These are phyloP conservation scores for Pogoniulus pusillus DNA, from an alignment of 2,797 vertebrate genomes.

Conservation along the genomic window DNA sequence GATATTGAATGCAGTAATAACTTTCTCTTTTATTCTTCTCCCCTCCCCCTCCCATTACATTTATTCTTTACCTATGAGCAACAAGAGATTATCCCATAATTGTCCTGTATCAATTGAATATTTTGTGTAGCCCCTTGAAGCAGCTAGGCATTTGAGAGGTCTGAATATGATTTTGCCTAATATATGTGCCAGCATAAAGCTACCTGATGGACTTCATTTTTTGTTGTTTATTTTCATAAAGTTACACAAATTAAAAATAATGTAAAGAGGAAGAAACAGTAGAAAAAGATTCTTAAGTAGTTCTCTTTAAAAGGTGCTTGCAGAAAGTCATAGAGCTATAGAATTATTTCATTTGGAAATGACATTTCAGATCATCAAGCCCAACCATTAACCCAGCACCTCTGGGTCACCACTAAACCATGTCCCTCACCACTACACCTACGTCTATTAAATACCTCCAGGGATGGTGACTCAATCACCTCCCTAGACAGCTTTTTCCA, in stretches of 20 bases:
- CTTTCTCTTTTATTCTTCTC: not conserved
- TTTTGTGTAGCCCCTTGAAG: not conserved
- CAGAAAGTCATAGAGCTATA: not conserved
- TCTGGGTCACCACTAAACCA: not conserved
- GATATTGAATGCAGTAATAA: conserved; percentile 2
- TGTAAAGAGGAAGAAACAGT: not conserved
- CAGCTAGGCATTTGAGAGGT: not conserved
- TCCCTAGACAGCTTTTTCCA: not conserved
- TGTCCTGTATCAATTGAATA: not conserved
- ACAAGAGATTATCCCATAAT: not conserved
- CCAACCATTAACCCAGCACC: not conserved
- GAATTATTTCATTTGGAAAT: not conserved
- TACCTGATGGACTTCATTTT: not conserved
- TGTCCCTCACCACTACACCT: not conserved
- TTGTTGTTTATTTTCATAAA: not conserved
- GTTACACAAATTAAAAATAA: not conserved
- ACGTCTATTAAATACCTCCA: not conserved
- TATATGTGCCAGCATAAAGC: not conserved
- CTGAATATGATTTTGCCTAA: not conserved
- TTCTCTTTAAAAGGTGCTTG: not conserved
- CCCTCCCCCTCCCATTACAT: not conserved
- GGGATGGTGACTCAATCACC: not conserved
- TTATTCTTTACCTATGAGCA: conserved; percentile 1
- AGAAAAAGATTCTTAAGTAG: not conserved
- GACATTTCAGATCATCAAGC: not conserved